phyloP scores from a whole-genome alignment of 2,113 vertebrate species.

The Rhinopomastus cyanomelas region DNA sequence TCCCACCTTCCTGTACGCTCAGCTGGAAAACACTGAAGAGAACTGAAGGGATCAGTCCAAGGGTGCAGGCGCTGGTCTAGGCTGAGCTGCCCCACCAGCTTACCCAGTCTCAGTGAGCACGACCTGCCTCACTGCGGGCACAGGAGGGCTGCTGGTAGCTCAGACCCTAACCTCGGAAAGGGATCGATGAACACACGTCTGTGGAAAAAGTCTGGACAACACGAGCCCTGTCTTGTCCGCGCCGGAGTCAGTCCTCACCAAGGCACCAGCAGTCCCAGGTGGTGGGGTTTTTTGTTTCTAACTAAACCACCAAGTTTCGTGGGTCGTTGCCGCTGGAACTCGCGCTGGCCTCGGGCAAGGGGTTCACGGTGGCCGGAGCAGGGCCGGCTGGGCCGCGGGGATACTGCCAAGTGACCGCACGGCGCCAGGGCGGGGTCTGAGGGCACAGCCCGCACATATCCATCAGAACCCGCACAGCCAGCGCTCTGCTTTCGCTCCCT shows the following conservation, averaged over 20 bases:
- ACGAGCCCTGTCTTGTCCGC: neutral
- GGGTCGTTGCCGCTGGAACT: neutral
- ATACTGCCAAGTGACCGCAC: too few species aligned
- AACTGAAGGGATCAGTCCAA: neutral
- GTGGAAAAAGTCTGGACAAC: neutral
- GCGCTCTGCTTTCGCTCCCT: neutral
- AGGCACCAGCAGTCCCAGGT: neutral
- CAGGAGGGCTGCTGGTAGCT: neutral
- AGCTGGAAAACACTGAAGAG: neutral
- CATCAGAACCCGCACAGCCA: neutral
- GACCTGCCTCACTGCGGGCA: rapidly evolving
- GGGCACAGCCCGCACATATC: too few species aligned
- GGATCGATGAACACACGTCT: rapidly evolving
- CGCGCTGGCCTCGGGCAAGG: neutral
- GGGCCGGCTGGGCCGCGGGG: too few species aligned
- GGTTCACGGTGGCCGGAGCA: too few species aligned
- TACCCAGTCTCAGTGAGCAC: neutral
- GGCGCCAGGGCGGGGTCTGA: too few species aligned
- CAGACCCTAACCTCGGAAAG: rapidly evolving
- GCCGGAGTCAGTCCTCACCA: neutral
- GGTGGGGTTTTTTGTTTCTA: neutral
- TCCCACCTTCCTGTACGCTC: rapidly evolving
- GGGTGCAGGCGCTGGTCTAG: rapidly evolving
- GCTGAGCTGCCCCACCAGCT: neutral
- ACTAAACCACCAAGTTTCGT: neutral